Evolutionary conservation across 2,888 invertebrate genomes (phyloP).

Genomic region (Phytoseiulus persimilis): DNA sequence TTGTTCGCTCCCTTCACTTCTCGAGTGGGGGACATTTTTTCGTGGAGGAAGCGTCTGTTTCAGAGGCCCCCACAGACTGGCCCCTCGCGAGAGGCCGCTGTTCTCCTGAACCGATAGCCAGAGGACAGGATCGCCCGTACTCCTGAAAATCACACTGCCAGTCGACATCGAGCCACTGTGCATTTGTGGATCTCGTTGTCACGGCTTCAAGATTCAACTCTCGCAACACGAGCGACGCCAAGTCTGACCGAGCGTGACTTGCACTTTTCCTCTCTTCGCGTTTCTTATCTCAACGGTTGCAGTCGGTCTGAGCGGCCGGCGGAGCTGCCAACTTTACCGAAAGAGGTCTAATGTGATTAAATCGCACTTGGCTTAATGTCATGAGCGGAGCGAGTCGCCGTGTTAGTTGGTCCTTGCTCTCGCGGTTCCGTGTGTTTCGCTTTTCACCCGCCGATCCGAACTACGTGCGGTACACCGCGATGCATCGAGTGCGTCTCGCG

Average conservation of each 20-base stretch:
- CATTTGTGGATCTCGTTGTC: background rate
- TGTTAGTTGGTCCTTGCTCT: background rate
- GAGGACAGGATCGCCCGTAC: no score
- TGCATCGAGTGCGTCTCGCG: no score
- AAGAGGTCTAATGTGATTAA: background rate
- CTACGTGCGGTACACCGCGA: background rate
- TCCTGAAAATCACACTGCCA: no score
- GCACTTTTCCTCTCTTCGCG: background rate
- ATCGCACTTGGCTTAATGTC: background rate
- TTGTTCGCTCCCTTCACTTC: background rate
- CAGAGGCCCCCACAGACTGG: no score
- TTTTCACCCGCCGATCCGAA: no score
- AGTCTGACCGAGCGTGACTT: background rate
- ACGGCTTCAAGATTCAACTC: background rate
- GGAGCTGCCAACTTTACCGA: background rate
- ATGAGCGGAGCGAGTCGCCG: background rate
- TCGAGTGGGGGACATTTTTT: background rate
- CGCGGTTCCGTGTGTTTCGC: background rate
- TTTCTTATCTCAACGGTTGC: background rate
- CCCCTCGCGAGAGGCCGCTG: no score
- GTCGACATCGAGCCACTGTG: no score
- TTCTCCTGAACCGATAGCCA: no score
- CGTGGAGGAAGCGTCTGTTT: background rate
- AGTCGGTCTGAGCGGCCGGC: background rate
- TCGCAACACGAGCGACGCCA: background rate